phyloP scores from a whole-genome alignment of 2,888 invertebrate species.

The Poecilus cupreus region DNA sequence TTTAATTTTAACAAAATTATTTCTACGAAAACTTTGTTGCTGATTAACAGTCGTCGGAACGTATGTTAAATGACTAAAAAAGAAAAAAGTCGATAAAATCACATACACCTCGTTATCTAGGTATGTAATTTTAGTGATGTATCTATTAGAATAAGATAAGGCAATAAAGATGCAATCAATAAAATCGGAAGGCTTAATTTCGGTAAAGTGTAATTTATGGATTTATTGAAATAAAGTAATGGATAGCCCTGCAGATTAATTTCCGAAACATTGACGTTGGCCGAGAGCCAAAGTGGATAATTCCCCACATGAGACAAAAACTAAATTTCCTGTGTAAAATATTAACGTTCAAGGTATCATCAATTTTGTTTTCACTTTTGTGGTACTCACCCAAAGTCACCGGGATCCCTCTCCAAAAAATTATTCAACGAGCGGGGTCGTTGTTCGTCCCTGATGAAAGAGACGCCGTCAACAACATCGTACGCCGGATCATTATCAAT shows the following conservation, averaged over 20 bases:
- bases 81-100: no score
- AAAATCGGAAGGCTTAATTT: no score
- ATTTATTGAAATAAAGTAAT: neutral
- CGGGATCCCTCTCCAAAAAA: constrained; percentile 83
- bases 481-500: constrained; percentile 81
- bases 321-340: neutral
- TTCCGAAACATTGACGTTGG: neutral
- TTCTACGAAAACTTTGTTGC: no score
- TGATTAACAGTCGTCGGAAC: no score
- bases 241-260: neutral
- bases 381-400: constrained; percentile 79
- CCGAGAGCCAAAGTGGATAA: neutral
- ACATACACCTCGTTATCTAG: no score
- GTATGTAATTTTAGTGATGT: no score
- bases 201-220: neutral
- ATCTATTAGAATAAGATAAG: no score
- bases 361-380: constrained; percentile 29
- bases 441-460: constrained; percentile 79
- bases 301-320: constrained; percentile 64
- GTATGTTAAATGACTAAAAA: no score
- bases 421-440: constrained; percentile 80
- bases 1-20: no score
- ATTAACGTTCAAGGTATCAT: constrained; percentile 3
- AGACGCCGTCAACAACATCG: constrained; percentile 79
- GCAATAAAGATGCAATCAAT: no score